phyloP scores from a whole-genome alignment of 1,140 invertebrate species.

The Drosophila rufa region DNA sequence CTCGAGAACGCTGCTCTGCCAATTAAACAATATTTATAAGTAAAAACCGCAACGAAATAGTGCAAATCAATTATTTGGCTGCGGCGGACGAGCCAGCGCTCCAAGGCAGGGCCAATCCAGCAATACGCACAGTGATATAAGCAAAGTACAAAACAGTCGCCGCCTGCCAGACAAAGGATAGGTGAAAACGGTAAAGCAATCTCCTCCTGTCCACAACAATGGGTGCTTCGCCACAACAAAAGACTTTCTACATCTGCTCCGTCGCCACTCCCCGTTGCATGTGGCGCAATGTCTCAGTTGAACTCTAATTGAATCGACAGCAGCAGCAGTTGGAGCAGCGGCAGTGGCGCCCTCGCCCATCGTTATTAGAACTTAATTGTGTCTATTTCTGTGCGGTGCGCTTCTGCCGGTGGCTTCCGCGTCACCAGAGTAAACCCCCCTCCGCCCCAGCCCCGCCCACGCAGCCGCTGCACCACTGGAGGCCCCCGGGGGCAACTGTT shows the following conservation, averaged over 20 bases:
- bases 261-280: conserved; percentile 48
- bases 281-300: conserved; percentile 60
- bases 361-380: conserved; percentile 81
- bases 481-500: conserved; percentile 31
- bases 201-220: conserved; percentile 24
- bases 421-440: conserved; percentile 53
- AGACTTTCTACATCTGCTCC: conserved; percentile 13
- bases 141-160: conserved; percentile 68
- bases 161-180: conserved; percentile 65
- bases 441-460: conserved; percentile 29
- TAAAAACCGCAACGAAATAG: conserved; percentile 40
- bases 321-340: conserved; percentile 17
- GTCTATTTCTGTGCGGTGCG: conserved; percentile 74
- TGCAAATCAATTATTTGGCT: conserved; percentile 27
- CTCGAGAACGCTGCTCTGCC: conserved; percentile 50
- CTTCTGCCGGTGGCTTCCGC: conserved; percentile 66
- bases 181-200: conserved; percentile 64
- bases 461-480: conserved; percentile 14
- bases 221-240: conserved; percentile 33
- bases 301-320: conserved; percentile 77
- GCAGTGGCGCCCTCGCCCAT: conserved; percentile 37
- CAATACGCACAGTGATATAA: conserved; percentile 62
- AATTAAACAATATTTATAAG: conserved; percentile 50
- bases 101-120: conserved; percentile 16
- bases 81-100: conserved; percentile 42